Evolutionary conservation across 2,113 vertebrate species (phyloP), one percentile per base, ranked within the genome.

Genomic region (Brachirus orientalis): DNA sequence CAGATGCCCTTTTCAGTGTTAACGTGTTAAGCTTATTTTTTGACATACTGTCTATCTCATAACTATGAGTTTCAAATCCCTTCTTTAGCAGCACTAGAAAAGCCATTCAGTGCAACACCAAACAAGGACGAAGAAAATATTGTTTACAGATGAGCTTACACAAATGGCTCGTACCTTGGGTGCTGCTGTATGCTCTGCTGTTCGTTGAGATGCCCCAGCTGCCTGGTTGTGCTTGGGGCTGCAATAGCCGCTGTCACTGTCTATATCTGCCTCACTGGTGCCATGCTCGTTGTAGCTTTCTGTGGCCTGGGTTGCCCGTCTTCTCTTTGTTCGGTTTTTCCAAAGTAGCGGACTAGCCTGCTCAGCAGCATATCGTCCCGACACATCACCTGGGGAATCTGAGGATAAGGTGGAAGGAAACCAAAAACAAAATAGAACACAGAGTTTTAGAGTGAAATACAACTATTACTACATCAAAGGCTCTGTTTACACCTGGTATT

Each of bases 161-260:
- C 28, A 10, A 47, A 17, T 12, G 36, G 16, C 3, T 3, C 57
- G 16, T 86, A 93, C 92, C 77, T 67, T n/a, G 2, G 90, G 28
- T 38, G 79, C 53, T 6, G 88, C 64, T 3, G 83, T 12, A n/a
- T 92, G 81, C 19, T 96, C 95, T 7, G 90, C 40, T 17, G 86
- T 86, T 62, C 93, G 92, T 4, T 93, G 84, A 47, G 90, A 33
- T 38, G 33, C 17, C 59, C 84, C 87, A 0, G 74, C 62, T 1
- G 90, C 92, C 85, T 96, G 97, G 91, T 93, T 96, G 84, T 99
- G 96, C 71, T 96, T 97, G 37, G 98, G 98, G 72, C 98, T 99
- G 63, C 98, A 99, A 54, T 98, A 99, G 20, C 98, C 98, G 19
- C 98, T 99, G 72, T 99, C 97, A 3, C 98, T 99, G 91, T 99